A percentile compares a stretch with the other conserved stretches of the same genome.
Evolutionary conservation across 2,888 invertebrate genomes (phyloP).

Genomic region (Pollenia angustigena): DNA sequence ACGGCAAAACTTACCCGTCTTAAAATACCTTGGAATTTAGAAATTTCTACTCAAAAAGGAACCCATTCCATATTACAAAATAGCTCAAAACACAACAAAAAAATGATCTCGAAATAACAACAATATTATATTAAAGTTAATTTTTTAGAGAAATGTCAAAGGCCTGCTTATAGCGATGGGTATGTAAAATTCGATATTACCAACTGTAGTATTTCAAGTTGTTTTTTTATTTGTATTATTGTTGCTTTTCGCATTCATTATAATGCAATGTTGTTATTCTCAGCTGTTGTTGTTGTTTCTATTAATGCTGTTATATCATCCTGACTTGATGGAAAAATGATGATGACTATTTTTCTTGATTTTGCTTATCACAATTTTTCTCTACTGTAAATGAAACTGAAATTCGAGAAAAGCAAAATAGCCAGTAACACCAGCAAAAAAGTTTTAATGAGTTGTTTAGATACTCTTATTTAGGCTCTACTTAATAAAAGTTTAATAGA

Average conservation of each 20-base stretch:
- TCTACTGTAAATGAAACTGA: conserved; percentile 51
- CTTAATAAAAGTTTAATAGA: conserved; percentile 70
- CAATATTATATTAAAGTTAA: too few species aligned
- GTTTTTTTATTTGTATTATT: conserved; percentile 25
- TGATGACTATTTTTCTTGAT: conserved; percentile 40
- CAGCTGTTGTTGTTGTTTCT: conserved; percentile 8
- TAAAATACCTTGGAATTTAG: too few species aligned
- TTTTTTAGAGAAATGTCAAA: not conserved
- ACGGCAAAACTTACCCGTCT: too few species aligned
- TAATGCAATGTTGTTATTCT: conserved; percentile 42
- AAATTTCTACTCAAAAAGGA: too few species aligned
- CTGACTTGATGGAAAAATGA: conserved; percentile 33
- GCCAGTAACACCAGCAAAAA: conserved; percentile 43
- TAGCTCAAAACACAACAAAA: too few species aligned
- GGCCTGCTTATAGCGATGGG: not conserved
- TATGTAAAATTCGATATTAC: not conserved
- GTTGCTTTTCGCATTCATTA: conserved; percentile 41
- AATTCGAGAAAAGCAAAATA: conserved; percentile 44
- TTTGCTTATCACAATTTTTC: not conserved
- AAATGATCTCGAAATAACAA: too few species aligned
- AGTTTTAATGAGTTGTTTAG: conserved; percentile 71
- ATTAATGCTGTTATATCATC: not conserved
- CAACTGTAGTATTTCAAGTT: not conserved
- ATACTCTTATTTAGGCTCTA: conserved; percentile 61
- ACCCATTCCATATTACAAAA: too few species aligned